Evolutionary conservation across 2,888 invertebrate genomes (phyloP).

Genomic region (Catocala sponsa): DNA sequence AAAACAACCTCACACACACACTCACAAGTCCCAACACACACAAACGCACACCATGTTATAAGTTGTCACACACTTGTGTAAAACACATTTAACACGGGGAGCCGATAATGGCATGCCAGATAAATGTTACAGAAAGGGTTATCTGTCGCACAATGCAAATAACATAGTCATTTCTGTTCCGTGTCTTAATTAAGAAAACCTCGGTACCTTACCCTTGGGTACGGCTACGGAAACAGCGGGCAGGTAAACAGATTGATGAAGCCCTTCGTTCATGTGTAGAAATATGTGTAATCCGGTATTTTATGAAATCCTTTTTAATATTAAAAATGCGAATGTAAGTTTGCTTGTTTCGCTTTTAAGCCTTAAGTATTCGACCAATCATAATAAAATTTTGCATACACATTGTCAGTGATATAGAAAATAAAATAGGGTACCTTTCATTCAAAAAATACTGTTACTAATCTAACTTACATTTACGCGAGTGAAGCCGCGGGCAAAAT

Average conservation of each 20-base stretch:
- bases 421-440: no score
- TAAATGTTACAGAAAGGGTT: slow-evolving; percentile 36
- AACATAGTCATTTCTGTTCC: slow-evolving; percentile 40
- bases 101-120: slow-evolving; percentile 34
- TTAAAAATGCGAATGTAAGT: no score
- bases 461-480: no score
- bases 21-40: neutral
- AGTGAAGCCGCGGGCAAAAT: no score
- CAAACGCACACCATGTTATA: neutral
- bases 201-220: slow-evolving; percentile 27
- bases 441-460: no score
- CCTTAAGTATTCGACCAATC: no score
- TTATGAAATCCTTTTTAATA: neutral
- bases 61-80: neutral
- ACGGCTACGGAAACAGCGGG: slow-evolving; percentile 32
- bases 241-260: slow-evolving; percentile 3
- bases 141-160: slow-evolving; percentile 54
- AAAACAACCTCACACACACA: no score
- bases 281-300: neutral
- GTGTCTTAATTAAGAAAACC: slow-evolving; percentile 58
- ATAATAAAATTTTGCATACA: no score
- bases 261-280: neutral
- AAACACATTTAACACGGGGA: slow-evolving; percentile 20
- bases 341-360: no score
- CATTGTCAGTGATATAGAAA: no score